Percentiles rank a stretch among this genome's conserved stretches.
These are phyloP conservation scores for Neolamprologus devosi DNA, from an alignment of 2,113 vertebrate genomes.

Conservation along the genomic window DNA sequence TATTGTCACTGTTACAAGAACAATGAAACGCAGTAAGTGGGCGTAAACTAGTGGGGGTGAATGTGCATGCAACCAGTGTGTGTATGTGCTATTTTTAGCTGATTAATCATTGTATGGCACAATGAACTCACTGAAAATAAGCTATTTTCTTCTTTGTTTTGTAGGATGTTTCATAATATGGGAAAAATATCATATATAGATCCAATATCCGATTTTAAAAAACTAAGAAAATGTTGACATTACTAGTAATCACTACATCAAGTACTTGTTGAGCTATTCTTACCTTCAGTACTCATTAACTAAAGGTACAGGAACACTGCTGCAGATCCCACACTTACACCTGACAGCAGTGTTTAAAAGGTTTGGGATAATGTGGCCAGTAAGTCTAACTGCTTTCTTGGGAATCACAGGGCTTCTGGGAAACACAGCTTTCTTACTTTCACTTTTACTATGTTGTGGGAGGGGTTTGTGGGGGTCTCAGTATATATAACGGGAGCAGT, in stretches of 20 bases:
- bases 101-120: too few species aligned
- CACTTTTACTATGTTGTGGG: background rate
- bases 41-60: too few species aligned
- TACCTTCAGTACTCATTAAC: background rate
- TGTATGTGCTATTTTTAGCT: background rate
- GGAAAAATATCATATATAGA: background rate
- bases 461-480: accelerated
- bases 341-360: background rate
- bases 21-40: too few species aligned
- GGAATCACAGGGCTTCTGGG: accelerated
- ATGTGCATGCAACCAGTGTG: too few species aligned
- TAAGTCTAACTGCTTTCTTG: accelerated
- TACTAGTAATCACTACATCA: background rate
- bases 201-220: background rate
- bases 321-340: background rate
- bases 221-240: background rate
- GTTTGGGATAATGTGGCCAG: background rate
- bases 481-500: accelerated
- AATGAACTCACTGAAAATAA: too few species aligned
- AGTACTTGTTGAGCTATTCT: background rate
- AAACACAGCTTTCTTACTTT: background rate
- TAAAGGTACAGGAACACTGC: background rate
- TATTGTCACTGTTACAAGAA: too few species aligned
- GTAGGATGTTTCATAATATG: background rate
- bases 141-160: background rate